Evolutionary conservation across 2,113 vertebrate species (phyloP), one percentile per base, ranked within the genome.

Genomic region (Pluvianellus socialis): DNA sequence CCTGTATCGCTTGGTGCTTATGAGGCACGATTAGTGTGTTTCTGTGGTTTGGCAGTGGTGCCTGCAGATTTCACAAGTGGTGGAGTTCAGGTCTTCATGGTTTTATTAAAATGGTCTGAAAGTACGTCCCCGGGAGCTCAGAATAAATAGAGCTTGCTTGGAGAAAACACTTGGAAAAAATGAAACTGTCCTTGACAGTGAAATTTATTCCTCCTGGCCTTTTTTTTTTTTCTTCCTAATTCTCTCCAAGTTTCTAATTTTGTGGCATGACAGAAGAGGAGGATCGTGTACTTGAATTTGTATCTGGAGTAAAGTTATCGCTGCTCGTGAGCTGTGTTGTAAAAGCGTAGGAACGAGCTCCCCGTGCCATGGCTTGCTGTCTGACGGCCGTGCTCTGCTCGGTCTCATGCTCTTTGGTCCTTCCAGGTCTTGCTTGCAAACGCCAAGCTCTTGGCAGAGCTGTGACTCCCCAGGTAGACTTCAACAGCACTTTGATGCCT

Each of bases 231-330:
- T 53, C 40, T 56, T 79, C 40, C 20, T 23, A 67, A 89, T 79
- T 92, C 26, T 84, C 22, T 81, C 47, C 18, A 65, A 82, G 58
- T 89, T 92, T 94, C 42, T 89, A n/a, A 70, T 92, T 87, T 16
- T 72, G 19, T 71, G 59, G 9, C 32, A 7, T 79, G 58, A 56
- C 22, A 11, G 58, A 79, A 73, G 61, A 93, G 59, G 45, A 62
- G 30, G 91, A 58, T 33, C 0, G 0, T 0, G 0, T 95, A 40
- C 58, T 81, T 85, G 17, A 68, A 87, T 65, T 82, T 91, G 11
- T 81, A 45, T 67, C 61, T 85, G 58, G 53, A 79, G 32, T 42
- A 47, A 55, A 82, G 33, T 91, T 87, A 45, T 42, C 0, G 1
- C 49, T 49, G 45, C n/a, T 45, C 4, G 1, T 58, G 42, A 30